A percentile compares a stretch with the other conserved stretches of the same genome.
These are phyloP conservation scores for Clavelina lepadiformis DNA, from an alignment of 23 tunicate species.

Conservation along the genomic window DNA sequence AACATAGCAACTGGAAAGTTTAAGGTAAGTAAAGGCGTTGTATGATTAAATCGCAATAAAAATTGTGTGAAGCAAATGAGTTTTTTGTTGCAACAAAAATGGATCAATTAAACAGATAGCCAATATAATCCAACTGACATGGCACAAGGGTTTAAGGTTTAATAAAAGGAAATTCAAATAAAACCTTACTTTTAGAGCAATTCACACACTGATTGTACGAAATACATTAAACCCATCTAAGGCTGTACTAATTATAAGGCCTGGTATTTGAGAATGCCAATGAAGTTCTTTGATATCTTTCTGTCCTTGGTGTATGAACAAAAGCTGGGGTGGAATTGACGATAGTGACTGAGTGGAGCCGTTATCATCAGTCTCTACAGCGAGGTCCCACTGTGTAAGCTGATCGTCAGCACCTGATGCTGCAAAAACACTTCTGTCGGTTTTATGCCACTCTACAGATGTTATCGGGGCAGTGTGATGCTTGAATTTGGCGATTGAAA, in stretches of 20 bases:
- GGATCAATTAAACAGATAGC: too few relatives aligned
- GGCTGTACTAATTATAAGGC: slow-evolving; percentile 80
- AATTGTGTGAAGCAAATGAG: too few relatives aligned
- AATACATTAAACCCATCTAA: slow-evolving; percentile 90
- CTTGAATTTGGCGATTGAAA: slow-evolving; percentile 72
- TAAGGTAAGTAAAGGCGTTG: too few relatives aligned
- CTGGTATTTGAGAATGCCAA: slow-evolving; percentile 91
- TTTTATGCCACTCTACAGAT: slow-evolving; percentile 88
- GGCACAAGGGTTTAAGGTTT: too few relatives aligned
- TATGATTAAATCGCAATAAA: too few relatives aligned
- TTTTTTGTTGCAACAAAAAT: too few relatives aligned
- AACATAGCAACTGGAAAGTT: too few relatives aligned
- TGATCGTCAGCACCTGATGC: slow-evolving; percentile 91
- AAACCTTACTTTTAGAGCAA: too few relatives aligned
- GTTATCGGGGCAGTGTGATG: slow-evolving; percentile 92
- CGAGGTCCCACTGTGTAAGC: slow-evolving; percentile 89
- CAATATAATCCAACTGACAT: too few relatives aligned
- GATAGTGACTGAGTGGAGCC: slow-evolving; percentile 4
- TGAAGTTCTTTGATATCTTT: slow-evolving; percentile 85
- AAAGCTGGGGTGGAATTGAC: slow-evolving; percentile 81
- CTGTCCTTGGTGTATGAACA: slow-evolving; percentile 95
- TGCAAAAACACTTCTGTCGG: slow-evolving; percentile 86
- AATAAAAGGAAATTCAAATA: too few relatives aligned
- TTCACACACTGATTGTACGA: slow-evolving; percentile 72
- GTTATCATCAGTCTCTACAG: slow-evolving; percentile 72